Percentiles rank a stretch among this genome's conserved stretches.
These are phyloP conservation scores for Cephonodes hylas DNA, from an alignment of 2,888 invertebrate species.

Conservation along the genomic window DNA sequence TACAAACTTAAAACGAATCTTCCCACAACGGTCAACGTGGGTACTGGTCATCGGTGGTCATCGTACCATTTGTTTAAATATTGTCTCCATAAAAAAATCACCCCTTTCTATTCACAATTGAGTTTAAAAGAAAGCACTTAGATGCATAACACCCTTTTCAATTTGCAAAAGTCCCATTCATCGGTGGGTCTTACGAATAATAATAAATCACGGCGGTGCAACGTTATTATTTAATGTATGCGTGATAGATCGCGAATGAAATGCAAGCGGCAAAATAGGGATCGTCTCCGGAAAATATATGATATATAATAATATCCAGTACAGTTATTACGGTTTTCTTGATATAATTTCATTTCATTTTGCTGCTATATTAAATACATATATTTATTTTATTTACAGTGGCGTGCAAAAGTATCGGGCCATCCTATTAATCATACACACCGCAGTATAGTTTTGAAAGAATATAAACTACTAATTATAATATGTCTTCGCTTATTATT, in stretches of 20 bases:
- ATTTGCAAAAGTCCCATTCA: slow-evolving; percentile 58
- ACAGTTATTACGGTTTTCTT: too few species aligned
- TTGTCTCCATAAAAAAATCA: slow-evolving; percentile 61
- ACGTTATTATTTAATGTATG: not conserved
- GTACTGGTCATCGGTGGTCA: slow-evolving; percentile 76
- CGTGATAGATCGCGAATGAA: not conserved
- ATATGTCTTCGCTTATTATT: too few species aligned
- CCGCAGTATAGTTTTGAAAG: too few species aligned
- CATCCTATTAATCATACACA: too few species aligned
- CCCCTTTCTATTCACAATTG: slow-evolving; percentile 58
- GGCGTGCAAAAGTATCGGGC: too few species aligned
- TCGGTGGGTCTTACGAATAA: slow-evolving; percentile 19
- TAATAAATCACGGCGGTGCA: not conserved
- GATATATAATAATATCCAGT: too few species aligned
- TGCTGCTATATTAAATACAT: too few species aligned
- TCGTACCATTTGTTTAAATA: slow-evolving; percentile 66
- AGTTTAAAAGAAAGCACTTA: slow-evolving; percentile 58
- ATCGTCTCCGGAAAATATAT: not conserved
- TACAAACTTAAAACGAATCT: slow-evolving; percentile 57
- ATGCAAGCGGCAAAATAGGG: not conserved
- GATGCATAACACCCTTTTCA: slow-evolving; percentile 61
- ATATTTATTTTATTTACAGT: too few species aligned
- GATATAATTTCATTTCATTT: too few species aligned
- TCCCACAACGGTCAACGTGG: slow-evolving; percentile 76
- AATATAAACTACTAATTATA: too few species aligned